Percentiles rank a stretch among this genome's conserved stretches.
Evolutionary conservation across 37 sponge, comb jelly and placozoan species (phyloP).

Genomic region (Diacarnus erythraeanus): DNA sequence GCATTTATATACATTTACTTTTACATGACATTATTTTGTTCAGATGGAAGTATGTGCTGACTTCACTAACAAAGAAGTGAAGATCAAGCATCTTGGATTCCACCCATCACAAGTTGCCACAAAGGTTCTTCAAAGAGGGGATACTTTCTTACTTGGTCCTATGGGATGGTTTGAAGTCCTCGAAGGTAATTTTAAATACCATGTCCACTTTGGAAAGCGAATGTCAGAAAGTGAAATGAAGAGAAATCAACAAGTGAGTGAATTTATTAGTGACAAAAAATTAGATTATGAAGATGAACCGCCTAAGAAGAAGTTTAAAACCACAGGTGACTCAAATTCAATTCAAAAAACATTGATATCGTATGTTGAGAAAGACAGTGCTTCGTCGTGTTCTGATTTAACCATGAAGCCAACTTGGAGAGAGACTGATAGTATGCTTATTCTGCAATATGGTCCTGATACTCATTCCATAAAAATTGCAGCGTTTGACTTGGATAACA

Average conservation of each 20-base stretch:
- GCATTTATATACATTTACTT: background rate
- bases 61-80: constrained; percentile 48
- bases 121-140: constrained; percentile 12
- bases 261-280: background rate
- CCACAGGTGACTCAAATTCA: background rate
- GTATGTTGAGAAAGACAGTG: too few species aligned
- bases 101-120: constrained; percentile 52
- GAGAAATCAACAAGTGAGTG: background rate
- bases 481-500: constrained; percentile 88
- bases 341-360: background rate
- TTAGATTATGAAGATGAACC: background rate
- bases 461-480: constrained; percentile 39
- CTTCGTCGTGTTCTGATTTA: background rate
- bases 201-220: constrained; percentile 48
- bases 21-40: background rate
- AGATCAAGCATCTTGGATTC: constrained; percentile 46
- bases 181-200: constrained; percentile 40
- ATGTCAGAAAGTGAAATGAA: background rate
- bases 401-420: constrained; percentile 6
- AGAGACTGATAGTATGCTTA: constrained; percentile 21
- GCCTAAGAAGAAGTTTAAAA: background rate
- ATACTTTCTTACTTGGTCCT: constrained; percentile 38
- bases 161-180: constrained; percentile 57
- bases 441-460: constrained; percentile 26
- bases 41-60: constrained; percentile 79